Evolutionary conservation across 1,140 invertebrate species (phyloP), one percentile per base, ranked within the genome.

Genomic region (Amphibalanus amphitrite): DNA sequence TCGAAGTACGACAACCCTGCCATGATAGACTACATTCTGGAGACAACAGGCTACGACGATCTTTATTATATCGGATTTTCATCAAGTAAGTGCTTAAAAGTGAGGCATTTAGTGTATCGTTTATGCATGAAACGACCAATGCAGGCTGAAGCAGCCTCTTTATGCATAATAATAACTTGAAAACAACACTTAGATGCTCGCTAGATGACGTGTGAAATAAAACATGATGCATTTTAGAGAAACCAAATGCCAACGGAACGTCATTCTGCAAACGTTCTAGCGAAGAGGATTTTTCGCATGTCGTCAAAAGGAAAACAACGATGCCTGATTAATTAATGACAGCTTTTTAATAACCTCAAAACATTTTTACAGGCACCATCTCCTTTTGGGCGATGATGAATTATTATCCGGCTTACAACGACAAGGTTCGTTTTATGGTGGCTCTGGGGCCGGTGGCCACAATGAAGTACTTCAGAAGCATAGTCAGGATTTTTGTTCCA

Each of bases 341-440:
- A 4, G 23, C n/a, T 6, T 10, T 26, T 65, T 3, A 65, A 6
- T 6, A n/a, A 23, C 64, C n/a, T 25, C 64, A 6, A 8, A 6
- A 6, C 64, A 23, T 23, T 6, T 6, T 26, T 8, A 23, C 64
- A 65, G 64, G 23, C n/a, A 65, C 64, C 4, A 15, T 8, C 10
- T 65, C 64, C 10, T 65, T 65, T 25, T 65, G 64, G 64, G 64
- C 64, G 23, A 65, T 65, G 64, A 65, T 65, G 64, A 65, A 65
- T 25, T 25, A 65, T 23, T 3, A 65, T 25, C 64, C 64, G 64
- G 4, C 20, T 8, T n/a, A n/a, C 23, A 65, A 65, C 26, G 8
- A 6, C 26, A 23, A 26, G 23, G 64, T 65, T 8, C 64, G 64
- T 25, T 25, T 65, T 3, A 65, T 65, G 64, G 64, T 65, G 26